Percentiles rank a stretch among this genome's conserved stretches.
Evolutionary conservation across 2,888 invertebrate genomes (phyloP).

Genomic region (Ypsolopha scabrella): DNA sequence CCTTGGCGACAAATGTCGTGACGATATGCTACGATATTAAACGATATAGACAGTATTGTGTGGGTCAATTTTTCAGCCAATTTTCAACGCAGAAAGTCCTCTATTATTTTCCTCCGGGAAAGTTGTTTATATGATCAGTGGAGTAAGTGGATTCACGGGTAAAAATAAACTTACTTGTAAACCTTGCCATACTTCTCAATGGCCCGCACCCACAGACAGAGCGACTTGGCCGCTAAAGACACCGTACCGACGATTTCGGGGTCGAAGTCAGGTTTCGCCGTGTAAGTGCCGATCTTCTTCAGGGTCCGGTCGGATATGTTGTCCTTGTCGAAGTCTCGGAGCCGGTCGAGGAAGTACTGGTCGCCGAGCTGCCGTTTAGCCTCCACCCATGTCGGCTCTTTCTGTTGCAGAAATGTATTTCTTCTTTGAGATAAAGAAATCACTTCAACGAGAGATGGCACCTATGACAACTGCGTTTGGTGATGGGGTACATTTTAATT

Average conservation of each 20-base stretch:
- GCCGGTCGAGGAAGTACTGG: constrained; percentile 80
- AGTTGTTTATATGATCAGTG: too few relatives aligned
- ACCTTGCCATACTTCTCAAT: constrained; percentile 93
- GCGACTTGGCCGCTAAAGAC: constrained; percentile 86
- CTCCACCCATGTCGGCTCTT: constrained; percentile 88
- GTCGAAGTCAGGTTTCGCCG: constrained; percentile 85
- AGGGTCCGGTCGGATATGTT: constrained; percentile 82
- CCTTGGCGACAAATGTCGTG: too few relatives aligned
- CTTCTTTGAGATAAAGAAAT: not conserved
- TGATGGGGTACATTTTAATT: too few relatives aligned
- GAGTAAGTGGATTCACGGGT: not conserved
- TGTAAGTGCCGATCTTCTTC: constrained; percentile 84
- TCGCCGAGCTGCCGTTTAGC: constrained; percentile 89
- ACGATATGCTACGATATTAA: too few relatives aligned
- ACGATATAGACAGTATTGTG: too few relatives aligned
- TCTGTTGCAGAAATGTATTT: constrained; percentile 27
- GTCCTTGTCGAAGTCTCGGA: constrained; percentile 90
- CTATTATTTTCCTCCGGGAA: too few relatives aligned
- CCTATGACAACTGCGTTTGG: too few relatives aligned
- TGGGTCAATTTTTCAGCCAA: too few relatives aligned
- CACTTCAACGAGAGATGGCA: too few relatives aligned
- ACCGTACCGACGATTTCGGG: constrained; percentile 89
- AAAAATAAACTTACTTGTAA: constrained; percentile 72
- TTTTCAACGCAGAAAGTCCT: too few relatives aligned
- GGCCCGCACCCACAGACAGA: constrained; percentile 92